A percentile compares a stretch with the other conserved stretches of the same genome.
These are phyloP conservation scores for Tupiocoris notatus DNA, from an alignment of 2,888 invertebrate species.

Conservation along the genomic window DNA sequence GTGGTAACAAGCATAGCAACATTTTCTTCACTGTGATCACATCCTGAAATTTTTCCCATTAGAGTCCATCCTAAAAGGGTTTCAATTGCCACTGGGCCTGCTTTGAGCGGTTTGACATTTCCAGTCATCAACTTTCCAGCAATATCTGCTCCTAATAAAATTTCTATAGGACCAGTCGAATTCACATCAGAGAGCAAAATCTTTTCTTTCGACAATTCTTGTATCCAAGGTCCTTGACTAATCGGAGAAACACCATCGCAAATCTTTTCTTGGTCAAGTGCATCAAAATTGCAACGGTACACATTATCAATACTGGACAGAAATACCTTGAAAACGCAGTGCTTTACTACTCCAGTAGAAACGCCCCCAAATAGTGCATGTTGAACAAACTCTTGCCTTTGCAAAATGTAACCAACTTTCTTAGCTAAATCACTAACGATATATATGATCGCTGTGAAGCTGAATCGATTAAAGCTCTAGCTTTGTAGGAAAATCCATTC, in stretches of 20 bases:
- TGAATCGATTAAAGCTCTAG: constrained; percentile 5
- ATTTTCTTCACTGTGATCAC: not conserved
- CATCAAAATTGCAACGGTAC: constrained; percentile 33
- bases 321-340: not conserved
- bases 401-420: constrained; percentile 24
- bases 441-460: constrained; percentile 7
- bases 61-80: constrained; percentile 47
- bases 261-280: constrained; percentile 3
- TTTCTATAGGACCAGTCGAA: constrained; percentile 24
- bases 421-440: constrained; percentile 21
- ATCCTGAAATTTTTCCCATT: constrained; percentile 34
- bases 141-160: constrained; percentile 38
- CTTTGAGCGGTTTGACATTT: constrained; percentile 18
- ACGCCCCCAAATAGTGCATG: constrained; percentile 22
- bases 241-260: not conserved
- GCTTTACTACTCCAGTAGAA: not conserved
- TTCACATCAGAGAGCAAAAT: constrained; percentile 8
- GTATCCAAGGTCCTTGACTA: not conserved
- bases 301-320: not conserved
- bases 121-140: constrained; percentile 44
- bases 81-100: constrained; percentile 46
- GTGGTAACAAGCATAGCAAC: not conserved
- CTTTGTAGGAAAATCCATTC: not conserved
- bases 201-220: not conserved
- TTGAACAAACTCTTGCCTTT: constrained; percentile 42